Conservation (phyloP, 1,140 invertebrate genomes). For the Drosophila gunungcola region DNA sequence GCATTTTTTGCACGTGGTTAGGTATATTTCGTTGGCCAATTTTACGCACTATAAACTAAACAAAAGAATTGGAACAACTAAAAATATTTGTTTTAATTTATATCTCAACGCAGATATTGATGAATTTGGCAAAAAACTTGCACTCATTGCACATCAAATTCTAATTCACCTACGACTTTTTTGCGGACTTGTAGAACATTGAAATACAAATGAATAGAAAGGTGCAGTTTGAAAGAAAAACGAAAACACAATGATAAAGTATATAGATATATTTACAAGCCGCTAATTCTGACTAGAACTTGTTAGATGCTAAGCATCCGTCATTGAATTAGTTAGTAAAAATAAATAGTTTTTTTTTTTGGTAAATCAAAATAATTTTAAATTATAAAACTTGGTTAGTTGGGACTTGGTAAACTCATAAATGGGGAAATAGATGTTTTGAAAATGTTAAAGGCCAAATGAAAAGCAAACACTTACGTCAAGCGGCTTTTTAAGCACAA, state of each 20-base stretch:
- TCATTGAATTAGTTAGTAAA: constrained; percentile 64
- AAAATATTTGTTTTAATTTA: constrained; percentile 34
- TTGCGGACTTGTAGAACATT: constrained; percentile 45
- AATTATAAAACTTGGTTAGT: constrained; percentile 72
- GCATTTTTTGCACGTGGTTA: constrained; percentile 50
- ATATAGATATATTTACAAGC: constrained; percentile 39
- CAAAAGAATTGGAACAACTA: constrained; percentile 58
- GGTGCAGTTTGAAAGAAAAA: constrained; percentile 73
- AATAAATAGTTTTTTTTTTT: constrained; percentile 33
- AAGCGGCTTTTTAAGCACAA: constrained; percentile 95
- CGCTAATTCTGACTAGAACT: constrained; percentile 27
- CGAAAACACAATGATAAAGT: constrained; percentile 47
- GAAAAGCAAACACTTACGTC: constrained; percentile 93
- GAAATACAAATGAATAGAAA: constrained; percentile 53
- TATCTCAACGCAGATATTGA: constrained; percentile 16
- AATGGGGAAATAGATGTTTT: constrained; percentile 19
- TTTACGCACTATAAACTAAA: constrained; percentile 81
- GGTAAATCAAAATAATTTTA: constrained; percentile 30
- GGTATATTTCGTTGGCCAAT: constrained; percentile 55
- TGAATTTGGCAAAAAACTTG: constrained; percentile 82
- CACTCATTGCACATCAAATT: constrained; percentile 74
- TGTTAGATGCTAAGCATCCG: constrained; percentile 39
- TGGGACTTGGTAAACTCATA: constrained; percentile 56
- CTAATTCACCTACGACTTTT: constrained; percentile 36
- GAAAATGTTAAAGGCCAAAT: constrained; percentile 2